These are phyloP conservation scores for Agonopterix subpropinquella DNA, from an alignment of 2,888 invertebrate species.

Conservation along the genomic window DNA sequence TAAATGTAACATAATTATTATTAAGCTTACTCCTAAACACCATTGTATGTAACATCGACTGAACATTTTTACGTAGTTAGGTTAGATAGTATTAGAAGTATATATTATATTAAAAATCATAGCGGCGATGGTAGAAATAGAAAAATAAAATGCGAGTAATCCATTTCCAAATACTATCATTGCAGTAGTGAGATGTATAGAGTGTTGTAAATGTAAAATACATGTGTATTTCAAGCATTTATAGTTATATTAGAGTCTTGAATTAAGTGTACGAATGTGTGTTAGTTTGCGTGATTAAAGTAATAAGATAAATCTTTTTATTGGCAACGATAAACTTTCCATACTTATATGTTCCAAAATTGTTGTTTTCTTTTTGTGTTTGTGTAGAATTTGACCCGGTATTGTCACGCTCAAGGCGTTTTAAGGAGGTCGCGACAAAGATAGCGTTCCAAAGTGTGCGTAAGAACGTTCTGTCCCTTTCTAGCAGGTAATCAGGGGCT, in stretches of 20 bases:
- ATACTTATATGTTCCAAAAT: constrained; percentile 38
- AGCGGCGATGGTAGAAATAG: constrained; percentile 34
- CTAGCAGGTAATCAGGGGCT: too few relatives aligned
- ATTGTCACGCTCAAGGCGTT: constrained; percentile 31
- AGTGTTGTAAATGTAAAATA: constrained; percentile 48
- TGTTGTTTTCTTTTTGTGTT: constrained; percentile 35
- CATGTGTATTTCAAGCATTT: constrained; percentile 66
- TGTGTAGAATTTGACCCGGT: constrained; percentile 15
- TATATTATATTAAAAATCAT: constrained; percentile 15
- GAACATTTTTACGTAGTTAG: constrained; percentile 71
- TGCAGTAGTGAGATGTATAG: constrained; percentile 57
- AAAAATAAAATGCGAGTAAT: constrained; percentile 16
- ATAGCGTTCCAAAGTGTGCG: too few relatives aligned
- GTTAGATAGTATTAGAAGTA: constrained; percentile 48
- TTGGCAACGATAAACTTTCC: constrained; percentile 30
- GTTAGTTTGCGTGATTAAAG: constrained; percentile 59
- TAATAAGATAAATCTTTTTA: constrained; percentile 9
- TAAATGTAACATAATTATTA: constrained; percentile 11
- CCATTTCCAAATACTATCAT: constrained; percentile 34
- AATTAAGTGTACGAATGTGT: constrained; percentile 43
- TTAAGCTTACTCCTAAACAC: constrained; percentile 58
- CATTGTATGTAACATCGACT: constrained; percentile 74
- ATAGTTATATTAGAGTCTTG: constrained; percentile 53
- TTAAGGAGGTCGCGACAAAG: too few relatives aligned
- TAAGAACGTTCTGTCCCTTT: too few relatives aligned